Conservation (phyloP, 2,888 invertebrate genomes). For the Lysandra bellargus region DNA sequence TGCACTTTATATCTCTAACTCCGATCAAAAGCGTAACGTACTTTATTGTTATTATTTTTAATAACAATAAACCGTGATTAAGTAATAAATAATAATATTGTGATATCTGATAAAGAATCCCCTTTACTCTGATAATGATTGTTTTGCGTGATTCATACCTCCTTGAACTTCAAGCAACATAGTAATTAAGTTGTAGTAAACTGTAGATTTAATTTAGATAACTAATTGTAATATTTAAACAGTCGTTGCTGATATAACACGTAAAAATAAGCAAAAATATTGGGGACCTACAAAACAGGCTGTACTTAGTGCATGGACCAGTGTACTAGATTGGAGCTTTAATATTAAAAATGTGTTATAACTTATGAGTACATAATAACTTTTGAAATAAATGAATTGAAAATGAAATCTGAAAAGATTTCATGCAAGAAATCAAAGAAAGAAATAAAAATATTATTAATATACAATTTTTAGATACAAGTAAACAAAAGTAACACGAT, state of each 20-base stretch:
- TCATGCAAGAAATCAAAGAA: too few relatives aligned
- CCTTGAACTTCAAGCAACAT: slow-evolving; percentile 7
- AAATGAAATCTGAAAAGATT: too few relatives aligned
- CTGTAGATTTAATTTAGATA: neutral
- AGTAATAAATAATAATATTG: neutral
- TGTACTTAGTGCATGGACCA: too few relatives aligned
- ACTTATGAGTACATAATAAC: too few relatives aligned
- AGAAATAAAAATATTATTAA: too few relatives aligned
- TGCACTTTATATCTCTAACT: too few relatives aligned
- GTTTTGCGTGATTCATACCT: slow-evolving; percentile 10
- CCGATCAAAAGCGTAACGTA: neutral
- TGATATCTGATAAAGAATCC: neutral
- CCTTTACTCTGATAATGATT: neutral
- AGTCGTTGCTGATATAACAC: neutral
- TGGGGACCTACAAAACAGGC: too few relatives aligned
- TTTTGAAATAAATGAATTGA: too few relatives aligned
- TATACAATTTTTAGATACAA: neutral
- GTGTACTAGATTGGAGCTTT: too few relatives aligned
- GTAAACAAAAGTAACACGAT: neutral
- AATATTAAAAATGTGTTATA: too few relatives aligned
- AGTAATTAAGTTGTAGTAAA: slow-evolving; percentile 3
- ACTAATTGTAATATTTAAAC: neutral
- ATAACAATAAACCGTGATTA: neutral
- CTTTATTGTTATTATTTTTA: neutral
- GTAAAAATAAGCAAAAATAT: too few relatives aligned